Conservation (phyloP, 1,140 invertebrate species). For the Marisa cornuarietis region DNA sequence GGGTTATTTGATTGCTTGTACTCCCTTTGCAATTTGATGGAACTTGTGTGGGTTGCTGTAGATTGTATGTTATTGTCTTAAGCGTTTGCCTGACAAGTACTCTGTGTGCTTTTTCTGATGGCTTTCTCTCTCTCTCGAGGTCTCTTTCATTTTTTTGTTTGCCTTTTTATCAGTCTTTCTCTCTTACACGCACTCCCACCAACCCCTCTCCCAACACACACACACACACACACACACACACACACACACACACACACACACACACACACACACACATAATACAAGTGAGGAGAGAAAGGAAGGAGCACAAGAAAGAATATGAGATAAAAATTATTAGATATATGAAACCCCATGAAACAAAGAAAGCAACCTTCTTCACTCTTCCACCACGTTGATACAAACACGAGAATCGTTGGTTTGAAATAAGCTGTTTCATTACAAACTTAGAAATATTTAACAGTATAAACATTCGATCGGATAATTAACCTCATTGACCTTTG, state of each 20-base stretch:
- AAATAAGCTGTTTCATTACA: slow-evolving; percentile 25
- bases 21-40: too few relatives aligned
- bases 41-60: too few relatives aligned
- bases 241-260: not conserved
- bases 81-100: too few relatives aligned
- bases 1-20: too few relatives aligned
- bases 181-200: slow-evolving; percentile 1
- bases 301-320: too few relatives aligned
- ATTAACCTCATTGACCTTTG: slow-evolving; percentile 1
- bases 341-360: too few relatives aligned
- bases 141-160: too few relatives aligned
- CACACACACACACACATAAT: not conserved
- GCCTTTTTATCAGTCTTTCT: not conserved
- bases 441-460: slow-evolving; percentile 24
- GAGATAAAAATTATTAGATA: too few relatives aligned
- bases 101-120: too few relatives aligned
- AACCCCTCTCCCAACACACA: slow-evolving; percentile 13
- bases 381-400: not conserved
- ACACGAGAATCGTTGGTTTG: not conserved
- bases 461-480: slow-evolving; percentile 20
- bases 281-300: too few relatives aligned
- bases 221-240: slow-evolving; percentile 6
- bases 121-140: too few relatives aligned
- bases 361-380: not conserved
- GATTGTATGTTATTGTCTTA: too few relatives aligned